Base-by-base conservation (phyloP, 2,888 invertebrate genomes). In the Charanyca ferruginea region DNA sequence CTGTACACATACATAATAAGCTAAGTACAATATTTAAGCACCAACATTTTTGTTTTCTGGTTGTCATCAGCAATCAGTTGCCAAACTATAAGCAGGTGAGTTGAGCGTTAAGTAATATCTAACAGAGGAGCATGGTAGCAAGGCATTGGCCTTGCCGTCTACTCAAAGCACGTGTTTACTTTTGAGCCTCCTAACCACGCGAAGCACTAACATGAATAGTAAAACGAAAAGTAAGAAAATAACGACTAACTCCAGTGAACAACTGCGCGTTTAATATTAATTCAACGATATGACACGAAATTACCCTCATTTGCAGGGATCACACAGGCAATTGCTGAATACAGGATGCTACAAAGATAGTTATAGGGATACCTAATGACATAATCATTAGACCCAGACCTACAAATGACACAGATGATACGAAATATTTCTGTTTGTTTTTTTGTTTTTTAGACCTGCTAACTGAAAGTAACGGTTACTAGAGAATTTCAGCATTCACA, bases 261-360 rank as follows among this genome's bases (percentile, higher is more conserved):
- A 53, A 62, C 53, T 22, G 35, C 9, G 20, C 42, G 41, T 53
- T 70, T 45, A 67, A 58, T 53, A 61, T 48, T 70, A 73, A 71
- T 77, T 32, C 45, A 57, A 42, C 52, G 16, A 35, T 49, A 55
- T 55, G 58, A 58, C 53, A 41, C 41, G 11, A 16, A 44, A 47
- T 71, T 63, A 51, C 35, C 49, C 41, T 13, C 47, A 73, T 73
- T 63, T 73, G 54, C 73, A 63, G 51, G 54, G 64, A 49, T 35
- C 52, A 42, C 72, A 45, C 73, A 53, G 58, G 45, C 11, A 58
- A 52, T 47, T 62, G 45, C 11, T 62, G 52, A 6, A 60, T 72
- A 52, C 69, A n/a, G n/a, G n/a, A 48, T 44, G 20, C 5, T 44
- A 51, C 13, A 44, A 54, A 57, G 32, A 45, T 45, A n/a, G 20